These are phyloP conservation scores for Saturnia japonica DNA, from an alignment of 2,888 invertebrate species.

Conservation along the genomic window DNA sequence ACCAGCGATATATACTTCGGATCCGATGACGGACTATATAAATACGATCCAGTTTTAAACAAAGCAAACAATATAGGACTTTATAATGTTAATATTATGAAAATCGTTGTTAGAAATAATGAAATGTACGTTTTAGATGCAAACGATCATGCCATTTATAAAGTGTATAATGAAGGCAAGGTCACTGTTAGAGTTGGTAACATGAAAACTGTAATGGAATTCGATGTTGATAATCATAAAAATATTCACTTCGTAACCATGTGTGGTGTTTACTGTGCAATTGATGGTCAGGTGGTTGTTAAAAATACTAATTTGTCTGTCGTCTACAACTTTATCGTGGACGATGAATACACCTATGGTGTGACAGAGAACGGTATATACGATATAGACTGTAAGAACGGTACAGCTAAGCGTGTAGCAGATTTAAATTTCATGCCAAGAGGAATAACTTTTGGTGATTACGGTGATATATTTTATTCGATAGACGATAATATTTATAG, in stretches of 20 bases:
- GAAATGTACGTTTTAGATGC: conserved; percentile 68
- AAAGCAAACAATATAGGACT: conserved; percentile 60
- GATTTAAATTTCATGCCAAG: conserved; percentile 55
- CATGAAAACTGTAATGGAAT: conserved; percentile 63
- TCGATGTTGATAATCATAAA: conserved; percentile 61
- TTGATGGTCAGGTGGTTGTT: conserved; percentile 49
- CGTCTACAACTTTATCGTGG: conserved; percentile 61
- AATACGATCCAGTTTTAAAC: conserved; percentile 58
- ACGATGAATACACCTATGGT: conserved; percentile 57
- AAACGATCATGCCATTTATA: conserved; percentile 68
- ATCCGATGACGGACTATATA: conserved; percentile 68
- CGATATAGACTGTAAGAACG: conserved; percentile 63
- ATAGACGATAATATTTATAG: conserved; percentile 58
- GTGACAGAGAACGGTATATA: conserved; percentile 56
- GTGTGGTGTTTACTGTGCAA: conserved; percentile 67
- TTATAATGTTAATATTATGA: conserved; percentile 68
- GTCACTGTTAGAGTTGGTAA: conserved; percentile 50
- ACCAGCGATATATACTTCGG: conserved; percentile 71
- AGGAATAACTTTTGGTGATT: conserved; percentile 69
- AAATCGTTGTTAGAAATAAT: conserved; percentile 66
- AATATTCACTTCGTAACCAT: conserved; percentile 67
- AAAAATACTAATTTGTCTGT: conserved; percentile 60
- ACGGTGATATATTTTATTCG: conserved; percentile 70
- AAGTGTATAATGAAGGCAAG: conserved; percentile 53
- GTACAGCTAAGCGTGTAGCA: conserved; percentile 59